These are phyloP conservation scores for Perca flavescens DNA, from an alignment of 2,113 vertebrate genomes.

Conservation along the genomic window DNA sequence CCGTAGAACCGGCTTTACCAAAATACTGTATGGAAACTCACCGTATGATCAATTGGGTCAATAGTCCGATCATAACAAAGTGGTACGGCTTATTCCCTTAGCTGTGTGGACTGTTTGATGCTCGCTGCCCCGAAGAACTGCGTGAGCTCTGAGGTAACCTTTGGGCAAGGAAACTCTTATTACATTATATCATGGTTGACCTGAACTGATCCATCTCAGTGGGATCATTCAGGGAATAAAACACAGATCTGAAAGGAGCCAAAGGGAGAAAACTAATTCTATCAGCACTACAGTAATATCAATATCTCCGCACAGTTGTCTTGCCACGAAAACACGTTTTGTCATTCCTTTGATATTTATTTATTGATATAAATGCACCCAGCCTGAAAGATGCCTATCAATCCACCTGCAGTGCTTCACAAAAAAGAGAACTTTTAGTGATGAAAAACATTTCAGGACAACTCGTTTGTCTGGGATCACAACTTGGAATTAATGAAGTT, in stretches of 20 bases:
- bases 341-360: constrained; percentile 3
- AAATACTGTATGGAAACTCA: background rate
- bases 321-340: constrained; percentile 53
- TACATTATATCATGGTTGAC: constrained; percentile 48
- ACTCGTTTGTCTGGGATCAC: background rate
- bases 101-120: background rate
- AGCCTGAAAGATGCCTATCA: background rate
- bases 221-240: constrained; percentile 64
- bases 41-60: background rate
- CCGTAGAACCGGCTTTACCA: background rate
- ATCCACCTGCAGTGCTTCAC: background rate
- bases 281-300: constrained; percentile 54
- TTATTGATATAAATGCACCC: background rate
- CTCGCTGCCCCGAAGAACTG: constrained; percentile 32
- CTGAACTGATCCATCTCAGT: constrained; percentile 55
- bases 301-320: constrained; percentile 46
- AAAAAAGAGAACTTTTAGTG: background rate
- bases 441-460: background rate
- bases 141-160: constrained; percentile 64
- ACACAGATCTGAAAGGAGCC: constrained; percentile 56
- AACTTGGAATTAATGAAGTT: background rate
- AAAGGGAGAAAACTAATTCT: constrained; percentile 52
- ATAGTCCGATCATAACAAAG: background rate
- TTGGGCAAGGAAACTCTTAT: constrained; percentile 56
- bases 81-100: background rate